Conservation (phyloP, 2,888 invertebrate species). For the Hirtodrosophila duncani region DNA sequence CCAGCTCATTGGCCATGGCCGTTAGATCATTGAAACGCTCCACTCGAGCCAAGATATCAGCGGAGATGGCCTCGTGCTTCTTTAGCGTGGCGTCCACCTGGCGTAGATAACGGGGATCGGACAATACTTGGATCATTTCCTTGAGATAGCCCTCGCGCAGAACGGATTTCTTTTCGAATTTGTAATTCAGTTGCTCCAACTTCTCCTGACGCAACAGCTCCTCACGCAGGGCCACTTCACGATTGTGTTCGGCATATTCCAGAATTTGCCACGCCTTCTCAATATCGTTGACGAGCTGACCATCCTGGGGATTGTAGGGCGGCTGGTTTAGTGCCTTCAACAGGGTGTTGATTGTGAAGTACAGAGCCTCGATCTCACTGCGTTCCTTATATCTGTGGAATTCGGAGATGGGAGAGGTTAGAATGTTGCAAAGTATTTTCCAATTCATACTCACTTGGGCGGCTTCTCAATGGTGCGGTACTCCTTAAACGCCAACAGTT, state of each 20-base stretch:
- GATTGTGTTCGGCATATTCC: constrained; percentile 94
- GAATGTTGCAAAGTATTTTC: too few relatives aligned
- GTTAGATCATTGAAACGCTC: constrained; percentile 96
- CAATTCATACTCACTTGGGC: constrained; percentile 92
- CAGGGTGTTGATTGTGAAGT: constrained; percentile 97
- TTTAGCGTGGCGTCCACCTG: constrained; percentile 98
- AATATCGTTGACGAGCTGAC: constrained; percentile 95
- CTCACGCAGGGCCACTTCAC: constrained; percentile 94
- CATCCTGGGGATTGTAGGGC: constrained; percentile 90
- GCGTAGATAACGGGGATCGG: constrained; percentile 92
- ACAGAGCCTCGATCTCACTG: constrained; percentile 97
- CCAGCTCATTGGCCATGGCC: constrained; percentile 94
- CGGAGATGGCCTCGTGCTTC: constrained; percentile 98
- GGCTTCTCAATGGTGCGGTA: constrained; percentile 98
- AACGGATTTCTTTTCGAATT: constrained; percentile 96
- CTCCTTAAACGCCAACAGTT: constrained; percentile 93
- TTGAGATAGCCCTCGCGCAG: constrained; percentile 96
- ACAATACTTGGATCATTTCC: constrained; percentile 97
- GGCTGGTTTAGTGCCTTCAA: constrained; percentile 96
- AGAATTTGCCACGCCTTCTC: constrained; percentile 96
- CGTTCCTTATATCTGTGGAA: constrained; percentile 91
- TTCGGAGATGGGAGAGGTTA: too few relatives aligned
- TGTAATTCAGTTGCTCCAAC: constrained; percentile 95
- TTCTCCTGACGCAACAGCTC: constrained; percentile 95
- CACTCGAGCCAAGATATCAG: constrained; percentile 95